Evolutionary conservation across 2,797 vertebrate species (phyloP), one percentile per base, ranked within the genome.

Genomic region (Capromys pilorides): DNA sequence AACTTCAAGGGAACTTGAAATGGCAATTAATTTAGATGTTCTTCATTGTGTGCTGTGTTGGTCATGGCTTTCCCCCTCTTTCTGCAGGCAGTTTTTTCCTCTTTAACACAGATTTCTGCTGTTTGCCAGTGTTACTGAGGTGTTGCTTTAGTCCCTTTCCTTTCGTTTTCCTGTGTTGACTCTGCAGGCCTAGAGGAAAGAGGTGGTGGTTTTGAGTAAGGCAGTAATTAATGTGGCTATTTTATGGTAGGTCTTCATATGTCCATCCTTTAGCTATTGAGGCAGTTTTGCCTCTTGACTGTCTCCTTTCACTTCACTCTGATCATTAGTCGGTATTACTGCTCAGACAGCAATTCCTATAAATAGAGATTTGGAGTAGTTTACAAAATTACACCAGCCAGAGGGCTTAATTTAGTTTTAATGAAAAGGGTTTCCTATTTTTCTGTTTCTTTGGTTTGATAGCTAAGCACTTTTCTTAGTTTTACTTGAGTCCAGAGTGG

Each of bases 341-440:
- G 95, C 91, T 96, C 91, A 90, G 59, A 78, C 91, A 96, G 87
- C 95, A 92, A 22, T 93, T 96, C 93, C 93, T 94, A 93, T 94
- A 96, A 95, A 93, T 92, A 97, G 83, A 19, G 62, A 91, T 92
- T 96, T 94, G 94, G 93, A 97, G 93, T 95, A 96, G 96, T 96
- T 97, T 90, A 95, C 92, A 96, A 36, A 96, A 90, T 95, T 93
- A 92, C 0, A 93, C 88, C 66, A 95, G 79, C 80, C 86, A 92
- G 66, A 96, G 86, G 86, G 92, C 83, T 95, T 95, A 95, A 96
- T 96, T 95, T 97, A 96, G 90, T 73, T 33, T 90, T 89, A 88
- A 92, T 86, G 49, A 94, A 86, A 82, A 96, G 92, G 66, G 26
- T 90, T 96, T 94, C 61, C 88, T 96, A 73, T 94, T 95, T 96